Conservation (phyloP, 2,888 invertebrate species). For the Gnatocerus cornutus region DNA sequence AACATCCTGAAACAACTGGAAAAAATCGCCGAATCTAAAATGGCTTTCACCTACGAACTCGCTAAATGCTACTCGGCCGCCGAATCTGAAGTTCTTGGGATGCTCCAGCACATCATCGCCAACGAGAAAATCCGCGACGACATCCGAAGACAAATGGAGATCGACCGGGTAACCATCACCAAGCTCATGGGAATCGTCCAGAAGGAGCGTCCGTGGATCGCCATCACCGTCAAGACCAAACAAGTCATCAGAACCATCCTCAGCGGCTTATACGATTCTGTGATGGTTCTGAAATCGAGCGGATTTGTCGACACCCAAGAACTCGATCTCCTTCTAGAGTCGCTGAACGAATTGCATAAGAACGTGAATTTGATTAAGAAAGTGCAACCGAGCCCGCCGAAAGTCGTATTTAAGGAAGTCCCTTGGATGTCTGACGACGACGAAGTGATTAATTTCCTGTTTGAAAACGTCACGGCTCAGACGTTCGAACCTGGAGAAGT, state of each 20-base stretch:
- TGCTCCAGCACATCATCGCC: constrained; percentile 42
- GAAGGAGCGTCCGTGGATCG: constrained; percentile 72
- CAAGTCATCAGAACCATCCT: constrained; percentile 77
- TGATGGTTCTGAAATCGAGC: constrained; percentile 74
- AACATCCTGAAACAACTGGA: constrained; percentile 17
- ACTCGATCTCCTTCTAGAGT: not conserved
- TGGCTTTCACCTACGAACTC: constrained; percentile 38
- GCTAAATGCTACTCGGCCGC: constrained; percentile 44
- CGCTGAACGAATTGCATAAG: constrained; percentile 9
- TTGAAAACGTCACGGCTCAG: constrained; percentile 49
- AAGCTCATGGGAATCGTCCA: constrained; percentile 17
- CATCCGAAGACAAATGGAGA: constrained; percentile 26
- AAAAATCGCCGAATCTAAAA: constrained; percentile 14
- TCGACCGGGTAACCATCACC: constrained; percentile 6
- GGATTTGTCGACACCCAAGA: constrained; percentile 51
- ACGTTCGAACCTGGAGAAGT: constrained; percentile 54
- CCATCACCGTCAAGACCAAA: constrained; percentile 78
- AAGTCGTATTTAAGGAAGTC: constrained; percentile 65
- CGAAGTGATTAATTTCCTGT: constrained; percentile 33
- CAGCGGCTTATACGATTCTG: constrained; percentile 74
- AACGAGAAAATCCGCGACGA: constrained; percentile 37
- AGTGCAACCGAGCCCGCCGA: constrained; percentile 73
- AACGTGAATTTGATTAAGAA: constrained; percentile 17
- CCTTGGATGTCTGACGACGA: constrained; percentile 56
- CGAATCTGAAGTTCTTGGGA: constrained; percentile 37